Evolutionary conservation across 1,140 invertebrate species (phyloP).

Genomic region (Hypsibius dujardini): DNA sequence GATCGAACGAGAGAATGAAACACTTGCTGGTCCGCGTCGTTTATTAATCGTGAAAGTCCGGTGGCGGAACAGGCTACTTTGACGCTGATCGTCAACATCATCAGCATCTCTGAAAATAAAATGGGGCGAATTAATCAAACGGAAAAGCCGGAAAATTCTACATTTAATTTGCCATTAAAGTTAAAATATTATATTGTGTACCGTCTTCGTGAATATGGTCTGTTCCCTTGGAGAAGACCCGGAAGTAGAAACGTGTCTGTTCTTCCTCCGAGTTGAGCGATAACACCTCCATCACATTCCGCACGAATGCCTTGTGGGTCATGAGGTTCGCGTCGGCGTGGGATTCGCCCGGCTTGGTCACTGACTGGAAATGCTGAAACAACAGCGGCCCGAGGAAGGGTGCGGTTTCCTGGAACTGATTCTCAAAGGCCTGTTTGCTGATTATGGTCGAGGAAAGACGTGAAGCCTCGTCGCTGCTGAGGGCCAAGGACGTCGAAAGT

Average conservation of each 20-base stretch:
- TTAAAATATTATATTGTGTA: neutral
- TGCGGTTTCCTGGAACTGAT: neutral
- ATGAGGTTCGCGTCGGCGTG: neutral
- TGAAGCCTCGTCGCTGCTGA: too few species aligned
- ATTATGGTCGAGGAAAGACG: too few species aligned
- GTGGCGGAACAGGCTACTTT: slow-evolving; percentile 3
- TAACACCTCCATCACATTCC: neutral
- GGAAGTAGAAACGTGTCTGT: neutral
- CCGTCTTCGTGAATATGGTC: slow-evolving; percentile 2
- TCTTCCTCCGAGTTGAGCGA: neutral
- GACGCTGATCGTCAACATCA: neutral
- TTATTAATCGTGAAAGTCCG: slow-evolving; percentile 6
- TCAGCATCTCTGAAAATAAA: neutral
- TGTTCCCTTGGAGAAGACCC: slow-evolving; percentile 2
- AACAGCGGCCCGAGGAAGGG: neutral
- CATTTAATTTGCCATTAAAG: neutral
- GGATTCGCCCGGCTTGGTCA: neutral
- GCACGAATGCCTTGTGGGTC: neutral
- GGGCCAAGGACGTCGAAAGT: too few species aligned
- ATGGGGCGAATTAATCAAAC: neutral
- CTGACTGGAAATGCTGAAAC: neutral
- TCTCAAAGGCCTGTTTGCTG: neutral
- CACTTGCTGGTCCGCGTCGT: slow-evolving; percentile 13
- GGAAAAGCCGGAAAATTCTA: neutral
- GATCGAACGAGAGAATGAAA: slow-evolving; percentile 1